Conservation (phyloP, 2,888 invertebrate genomes). For the Ochropacha duplaris region DNA sequence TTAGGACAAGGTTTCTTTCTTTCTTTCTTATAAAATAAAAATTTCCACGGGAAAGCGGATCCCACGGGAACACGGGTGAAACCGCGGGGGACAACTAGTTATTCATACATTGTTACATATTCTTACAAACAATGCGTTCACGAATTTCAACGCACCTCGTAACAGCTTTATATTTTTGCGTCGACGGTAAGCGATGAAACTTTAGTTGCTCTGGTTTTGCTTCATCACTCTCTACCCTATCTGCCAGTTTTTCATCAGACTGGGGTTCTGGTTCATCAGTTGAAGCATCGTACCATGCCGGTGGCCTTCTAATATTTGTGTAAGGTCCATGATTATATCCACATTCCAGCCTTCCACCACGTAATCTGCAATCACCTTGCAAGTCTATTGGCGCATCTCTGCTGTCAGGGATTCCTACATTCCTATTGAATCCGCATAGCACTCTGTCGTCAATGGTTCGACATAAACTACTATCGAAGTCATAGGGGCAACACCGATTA, state of each 20-base stretch:
- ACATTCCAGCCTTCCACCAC: slow-evolving; percentile 64
- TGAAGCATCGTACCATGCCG: slow-evolving; percentile 17
- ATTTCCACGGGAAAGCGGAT: too few species aligned
- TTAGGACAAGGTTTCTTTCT: too few species aligned
- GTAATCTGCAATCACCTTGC: slow-evolving; percentile 54
- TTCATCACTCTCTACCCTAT: slow-evolving; percentile 8
- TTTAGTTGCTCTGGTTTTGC: background rate
- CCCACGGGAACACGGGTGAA: too few species aligned
- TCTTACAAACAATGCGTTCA: slow-evolving; percentile 50
- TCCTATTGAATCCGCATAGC: slow-evolving; percentile 63
- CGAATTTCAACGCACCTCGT: slow-evolving; percentile 48
- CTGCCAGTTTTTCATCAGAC: slow-evolving; percentile 13
- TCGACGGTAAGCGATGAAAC: background rate
- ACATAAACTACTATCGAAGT: slow-evolving; percentile 56
- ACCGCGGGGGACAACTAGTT: too few species aligned
- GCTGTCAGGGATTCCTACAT: slow-evolving; percentile 40
- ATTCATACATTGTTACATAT: slow-evolving; percentile 10
- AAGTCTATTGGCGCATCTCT: slow-evolving; percentile 28
- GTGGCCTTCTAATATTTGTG: slow-evolving; percentile 39
- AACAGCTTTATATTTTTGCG: slow-evolving; percentile 5
- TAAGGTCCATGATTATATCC: slow-evolving; percentile 59
- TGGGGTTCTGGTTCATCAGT: slow-evolving; percentile 17
- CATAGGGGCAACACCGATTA: slow-evolving; percentile 62
- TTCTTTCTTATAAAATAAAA: too few species aligned
- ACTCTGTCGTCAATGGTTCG: slow-evolving; percentile 55